A percentile compares a stretch with the other conserved stretches of the same genome.
These are phyloP conservation scores for Antigone vipio DNA, from an alignment of 2,113 vertebrate genomes.

Conservation along the genomic window DNA sequence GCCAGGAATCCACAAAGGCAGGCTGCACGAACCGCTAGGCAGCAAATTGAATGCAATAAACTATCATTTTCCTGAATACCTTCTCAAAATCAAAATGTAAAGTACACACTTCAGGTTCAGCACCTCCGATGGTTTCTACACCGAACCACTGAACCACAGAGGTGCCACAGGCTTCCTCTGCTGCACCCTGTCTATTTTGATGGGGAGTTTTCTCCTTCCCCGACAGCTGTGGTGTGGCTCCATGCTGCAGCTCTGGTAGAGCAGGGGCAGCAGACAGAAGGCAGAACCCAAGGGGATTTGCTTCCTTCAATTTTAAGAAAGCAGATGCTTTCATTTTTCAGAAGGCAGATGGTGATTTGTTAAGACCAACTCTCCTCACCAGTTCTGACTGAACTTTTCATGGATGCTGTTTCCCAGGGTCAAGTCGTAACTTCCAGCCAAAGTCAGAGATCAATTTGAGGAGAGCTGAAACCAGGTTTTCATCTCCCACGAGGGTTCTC, in stretches of 20 bases:
- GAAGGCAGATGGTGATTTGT: neutral
- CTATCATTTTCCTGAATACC: slow-evolving; percentile 6
- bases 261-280: neutral
- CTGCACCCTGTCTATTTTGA: neutral
- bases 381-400: neutral
- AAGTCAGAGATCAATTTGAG: neutral
- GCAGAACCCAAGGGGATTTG: neutral
- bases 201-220: neutral
- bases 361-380: neutral
- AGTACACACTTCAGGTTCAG: neutral
- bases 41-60: slow-evolving; percentile 38
- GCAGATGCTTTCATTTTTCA: neutral
- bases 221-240: neutral
- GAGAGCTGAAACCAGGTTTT: neutral
- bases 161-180: neutral
- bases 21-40: slow-evolving; percentile 15
- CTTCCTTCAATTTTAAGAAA: neutral
- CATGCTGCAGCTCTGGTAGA: neutral
- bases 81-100: slow-evolving; percentile 49
- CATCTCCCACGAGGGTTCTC: neutral
- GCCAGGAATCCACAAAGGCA: slow-evolving; percentile 34
- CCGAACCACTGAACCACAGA: neutral
- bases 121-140: neutral
- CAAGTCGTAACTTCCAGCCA: neutral
- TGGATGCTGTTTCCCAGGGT: neutral